These are phyloP conservation scores for Ophion costatus DNA, from an alignment of 2,888 invertebrate species.

Conservation along the genomic window DNA sequence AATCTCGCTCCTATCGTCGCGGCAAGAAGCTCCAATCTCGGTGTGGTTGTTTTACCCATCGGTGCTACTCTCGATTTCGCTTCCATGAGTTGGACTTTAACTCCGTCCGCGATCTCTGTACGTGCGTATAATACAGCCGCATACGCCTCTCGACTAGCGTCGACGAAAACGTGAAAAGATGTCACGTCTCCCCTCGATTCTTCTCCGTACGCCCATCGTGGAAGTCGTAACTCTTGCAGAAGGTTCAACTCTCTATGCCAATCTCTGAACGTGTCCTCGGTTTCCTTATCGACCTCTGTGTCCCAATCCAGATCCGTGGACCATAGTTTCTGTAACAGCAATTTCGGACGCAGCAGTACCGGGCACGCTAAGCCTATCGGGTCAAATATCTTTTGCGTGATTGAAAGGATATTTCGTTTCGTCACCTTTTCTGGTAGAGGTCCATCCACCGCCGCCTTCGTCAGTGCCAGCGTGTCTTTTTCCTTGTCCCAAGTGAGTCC, in stretches of 20 bases:
- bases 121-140: constrained; percentile 71
- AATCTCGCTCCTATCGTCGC: constrained; percentile 71
- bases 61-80: constrained; percentile 75
- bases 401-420: constrained; percentile 67
- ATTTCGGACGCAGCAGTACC: constrained; percentile 64
- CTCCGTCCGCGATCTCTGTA: constrained; percentile 45
- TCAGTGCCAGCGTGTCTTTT: constrained; percentile 53
- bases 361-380: constrained; percentile 66
- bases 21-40: constrained; percentile 75
- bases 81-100: constrained; percentile 67
- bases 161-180: constrained; percentile 69
- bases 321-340: constrained; percentile 64
- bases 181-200: not conserved
- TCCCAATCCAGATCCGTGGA: constrained; percentile 60
- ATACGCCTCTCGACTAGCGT: constrained; percentile 71
- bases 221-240: constrained; percentile 60
- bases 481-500: constrained; percentile 63
- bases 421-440: constrained; percentile 48
- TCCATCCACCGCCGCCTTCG: constrained; percentile 16
- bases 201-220: constrained; percentile 60
- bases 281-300: constrained; percentile 47
- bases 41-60: constrained; percentile 71
- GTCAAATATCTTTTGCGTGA: constrained; percentile 66
- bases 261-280: constrained; percentile 47
- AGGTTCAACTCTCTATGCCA: constrained; percentile 65